Evolutionary conservation across 64 coral and sea anemone species (phyloP).

Genomic region (Pachyseris speciosa): DNA sequence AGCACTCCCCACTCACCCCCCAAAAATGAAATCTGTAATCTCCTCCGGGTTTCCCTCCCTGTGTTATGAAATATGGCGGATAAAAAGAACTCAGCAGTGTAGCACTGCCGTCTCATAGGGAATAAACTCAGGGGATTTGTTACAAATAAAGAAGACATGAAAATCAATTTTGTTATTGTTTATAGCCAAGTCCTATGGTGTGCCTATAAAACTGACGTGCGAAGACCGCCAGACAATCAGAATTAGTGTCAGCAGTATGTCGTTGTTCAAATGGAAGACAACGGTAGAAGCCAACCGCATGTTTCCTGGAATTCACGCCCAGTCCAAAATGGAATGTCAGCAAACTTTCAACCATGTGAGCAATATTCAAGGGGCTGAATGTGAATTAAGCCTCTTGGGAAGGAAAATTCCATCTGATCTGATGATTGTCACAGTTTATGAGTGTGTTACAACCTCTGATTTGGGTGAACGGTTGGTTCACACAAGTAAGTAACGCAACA

Average conservation of each 20-base stretch:
- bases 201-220: constrained; percentile 29
- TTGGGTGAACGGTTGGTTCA: background rate
- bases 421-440: constrained; percentile 37
- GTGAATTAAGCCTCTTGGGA: background rate
- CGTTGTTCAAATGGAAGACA: background rate
- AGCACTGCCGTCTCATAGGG: too few species aligned
- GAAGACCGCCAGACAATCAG: background rate
- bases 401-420: constrained; percentile 2
- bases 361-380: constrained; percentile 6
- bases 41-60: too few species aligned
- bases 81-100: background rate
- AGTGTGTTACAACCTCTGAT: background rate
- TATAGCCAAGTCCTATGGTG: constrained; percentile 30
- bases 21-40: too few species aligned
- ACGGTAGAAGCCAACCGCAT: background rate
- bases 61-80: too few species aligned
- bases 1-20: too few species aligned
- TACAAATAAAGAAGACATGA: background rate
- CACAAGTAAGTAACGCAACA: background rate
- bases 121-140: too few species aligned
- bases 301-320: constrained; percentile 38
- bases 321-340: constrained; percentile 47
- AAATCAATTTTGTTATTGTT: background rate
- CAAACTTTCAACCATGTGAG: background rate
- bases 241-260: constrained; percentile 45